Conservation (phyloP, 2,113 vertebrate genomes). For the Centropus unirufus region DNA sequence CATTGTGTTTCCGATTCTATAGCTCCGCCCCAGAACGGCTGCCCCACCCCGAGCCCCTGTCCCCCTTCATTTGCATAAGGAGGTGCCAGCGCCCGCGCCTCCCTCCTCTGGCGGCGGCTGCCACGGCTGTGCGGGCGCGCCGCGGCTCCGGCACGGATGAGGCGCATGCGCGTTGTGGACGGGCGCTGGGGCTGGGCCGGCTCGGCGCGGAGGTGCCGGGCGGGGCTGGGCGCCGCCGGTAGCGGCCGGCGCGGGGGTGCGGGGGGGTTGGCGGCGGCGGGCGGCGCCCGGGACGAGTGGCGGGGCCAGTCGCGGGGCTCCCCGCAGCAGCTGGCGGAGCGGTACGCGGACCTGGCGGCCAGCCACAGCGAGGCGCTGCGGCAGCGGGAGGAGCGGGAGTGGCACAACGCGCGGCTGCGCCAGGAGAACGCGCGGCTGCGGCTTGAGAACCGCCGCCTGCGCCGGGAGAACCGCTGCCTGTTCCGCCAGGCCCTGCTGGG, state of each 20-base stretch:
- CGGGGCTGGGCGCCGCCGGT: background rate
- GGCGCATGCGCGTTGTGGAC: slow-evolving; percentile 65
- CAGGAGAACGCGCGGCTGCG: slow-evolving; percentile 80
- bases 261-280: background rate
- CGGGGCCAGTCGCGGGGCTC: slow-evolving; percentile 54
- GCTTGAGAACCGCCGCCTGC: slow-evolving; percentile 81
- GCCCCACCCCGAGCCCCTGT: background rate
- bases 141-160: slow-evolving; percentile 28
- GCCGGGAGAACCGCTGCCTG: slow-evolving; percentile 79
- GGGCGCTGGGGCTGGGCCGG: background rate
- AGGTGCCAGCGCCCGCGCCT: accelerated
- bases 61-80: background rate
- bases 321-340: slow-evolving; percentile 76
- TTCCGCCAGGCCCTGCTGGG: slow-evolving; percentile 64
- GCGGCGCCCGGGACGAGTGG: background rate
- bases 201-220: background rate
- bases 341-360: slow-evolving; percentile 82
- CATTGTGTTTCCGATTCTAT: no score
- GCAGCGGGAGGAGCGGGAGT: slow-evolving; percentile 85
- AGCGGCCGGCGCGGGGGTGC: background rate
- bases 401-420: slow-evolving; percentile 78
- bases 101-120: background rate
- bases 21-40: background rate
- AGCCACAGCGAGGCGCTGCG: slow-evolving; percentile 83
- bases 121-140: background rate